Base-by-base conservation (phyloP, 2,888 invertebrate genomes). In the Marasmarcha lunaedactyla region DNA sequence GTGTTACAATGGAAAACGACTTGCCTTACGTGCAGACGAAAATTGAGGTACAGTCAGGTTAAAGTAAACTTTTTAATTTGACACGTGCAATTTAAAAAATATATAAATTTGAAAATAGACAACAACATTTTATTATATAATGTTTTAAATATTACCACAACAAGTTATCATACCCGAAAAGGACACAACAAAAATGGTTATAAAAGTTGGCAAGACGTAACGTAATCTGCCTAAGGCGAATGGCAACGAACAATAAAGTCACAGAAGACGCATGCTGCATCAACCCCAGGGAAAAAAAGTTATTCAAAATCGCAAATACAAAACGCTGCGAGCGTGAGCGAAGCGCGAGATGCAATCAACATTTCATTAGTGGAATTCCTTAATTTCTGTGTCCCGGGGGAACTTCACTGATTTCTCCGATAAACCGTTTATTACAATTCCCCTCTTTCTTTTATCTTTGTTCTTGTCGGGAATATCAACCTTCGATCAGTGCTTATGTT, bases 341-440 rank as follows among this genome's bases (percentile, higher is more conserved):
- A 57, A 58, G 57, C 64, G 58, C 34, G 61, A 66, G 67, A 67
- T 68, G 73, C 77, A 77, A 78, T 79, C 77, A 78, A 74, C 79
- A 78, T 79, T 76, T 77, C 77, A 78, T 79, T 78, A 78, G 76
- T 54, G 63, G 55, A 64, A 57, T 66, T 38, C 66, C 69, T 76
- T 78, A 77, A 74, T 76, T 73, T 67, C 55, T 55, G 59, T 63
- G 68, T 70, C 67, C 65, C 46, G 41, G 52, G 55, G 66, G 49
- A 54, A 54, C 55, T 51, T 55, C 57, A 57, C 60, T 63, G 72
- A 74, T 71, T 73, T 66, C 61, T 62, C 64, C 69, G 71, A 71
- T 74, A 71, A 74, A 70, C 64, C 67, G 67, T 70, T 73, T 72
- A 70, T 68, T 68, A 67, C 62, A 63, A 63, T 67, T 68, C 62